phyloP scores from a whole-genome alignment of 1,140 invertebrate genomes.

The Dendrolimus punctatus region DNA sequence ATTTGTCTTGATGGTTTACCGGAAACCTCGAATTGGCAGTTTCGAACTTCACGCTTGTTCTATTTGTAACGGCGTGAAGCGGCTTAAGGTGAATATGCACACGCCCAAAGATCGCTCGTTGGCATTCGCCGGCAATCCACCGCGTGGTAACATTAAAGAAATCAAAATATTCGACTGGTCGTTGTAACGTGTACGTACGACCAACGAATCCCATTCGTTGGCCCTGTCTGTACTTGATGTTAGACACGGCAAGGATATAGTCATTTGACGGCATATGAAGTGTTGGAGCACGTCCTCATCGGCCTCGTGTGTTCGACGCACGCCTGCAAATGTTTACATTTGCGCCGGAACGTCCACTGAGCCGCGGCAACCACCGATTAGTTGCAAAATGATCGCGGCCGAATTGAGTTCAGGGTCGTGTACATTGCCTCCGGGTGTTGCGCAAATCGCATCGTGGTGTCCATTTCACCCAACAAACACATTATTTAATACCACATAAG shows the following conservation, averaged over 20 bases:
- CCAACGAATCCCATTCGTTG: too few relatives aligned
- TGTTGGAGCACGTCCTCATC: constrained; percentile 48
- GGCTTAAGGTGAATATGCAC: too few relatives aligned
- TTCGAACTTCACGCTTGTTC: too few relatives aligned
- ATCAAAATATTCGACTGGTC: too few relatives aligned
- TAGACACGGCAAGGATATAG: constrained; percentile 34
- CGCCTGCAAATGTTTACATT: constrained; percentile 71
- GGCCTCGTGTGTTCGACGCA: constrained; percentile 50
- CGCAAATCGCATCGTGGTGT: constrained; percentile 34
- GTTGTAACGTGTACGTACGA: too few relatives aligned
- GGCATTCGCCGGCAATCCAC: too few relatives aligned
- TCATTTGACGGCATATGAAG: constrained; percentile 35
- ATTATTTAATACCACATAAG: neutral
- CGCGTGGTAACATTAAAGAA: too few relatives aligned
- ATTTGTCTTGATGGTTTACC: too few relatives aligned
- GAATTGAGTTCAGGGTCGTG: constrained; percentile 67
- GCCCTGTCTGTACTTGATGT: neutral
- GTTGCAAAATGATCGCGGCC: constrained; percentile 66
- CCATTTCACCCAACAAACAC: constrained; percentile 25
- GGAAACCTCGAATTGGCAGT: too few relatives aligned
- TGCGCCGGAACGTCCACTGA: constrained; percentile 45
- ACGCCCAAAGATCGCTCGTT: too few relatives aligned
- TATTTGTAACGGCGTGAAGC: too few relatives aligned
- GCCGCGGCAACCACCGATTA: constrained; percentile 54
- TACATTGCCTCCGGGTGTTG: constrained; percentile 63